These are phyloP conservation scores for Pollenia angustigena DNA, from an alignment of 2,888 invertebrate species.

Conservation along the genomic window DNA sequence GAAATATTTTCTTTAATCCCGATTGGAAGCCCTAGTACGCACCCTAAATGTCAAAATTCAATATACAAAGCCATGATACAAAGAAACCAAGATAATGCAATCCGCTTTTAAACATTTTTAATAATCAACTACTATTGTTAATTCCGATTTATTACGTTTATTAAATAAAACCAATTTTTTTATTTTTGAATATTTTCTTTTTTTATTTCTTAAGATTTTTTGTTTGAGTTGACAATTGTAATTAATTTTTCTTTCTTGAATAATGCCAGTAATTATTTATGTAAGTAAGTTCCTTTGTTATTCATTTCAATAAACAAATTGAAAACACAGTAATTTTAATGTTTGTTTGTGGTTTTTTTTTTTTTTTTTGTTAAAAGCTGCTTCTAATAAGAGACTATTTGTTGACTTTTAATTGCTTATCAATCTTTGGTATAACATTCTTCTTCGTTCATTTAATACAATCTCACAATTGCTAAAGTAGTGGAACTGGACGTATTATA, in stretches of 20 bases:
- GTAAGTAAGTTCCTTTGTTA: constrained; percentile 15
- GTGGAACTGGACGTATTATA: constrained; percentile 69
- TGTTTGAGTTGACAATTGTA: constrained; percentile 67
- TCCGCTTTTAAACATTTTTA: no score
- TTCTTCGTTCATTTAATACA: constrained; percentile 41
- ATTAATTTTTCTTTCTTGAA: constrained; percentile 40
- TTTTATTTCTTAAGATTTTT: constrained; percentile 35
- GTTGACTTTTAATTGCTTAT: constrained; percentile 44
- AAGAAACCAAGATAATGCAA: no score
- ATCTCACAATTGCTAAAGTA: constrained; percentile 58
- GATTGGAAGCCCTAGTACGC: no score
- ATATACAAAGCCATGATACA: no score
- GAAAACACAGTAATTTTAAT: constrained; percentile 20
- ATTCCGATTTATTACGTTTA: no score
- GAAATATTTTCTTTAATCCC: no score
- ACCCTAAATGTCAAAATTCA: no score
- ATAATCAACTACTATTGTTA: no score
- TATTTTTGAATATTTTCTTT: constrained; percentile 45
- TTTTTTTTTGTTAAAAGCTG: constrained; percentile 45
- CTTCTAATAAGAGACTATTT: constrained; percentile 51
- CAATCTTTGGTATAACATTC: constrained; percentile 66
- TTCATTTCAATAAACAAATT: constrained; percentile 41
- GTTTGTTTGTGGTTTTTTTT: background rate
- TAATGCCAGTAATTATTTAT: constrained; percentile 48
- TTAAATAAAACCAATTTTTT: constrained; percentile 18